Evolutionary conservation across 2,797 vertebrate genomes (phyloP).

Genomic region (Rhyacichthys aspro): DNA sequence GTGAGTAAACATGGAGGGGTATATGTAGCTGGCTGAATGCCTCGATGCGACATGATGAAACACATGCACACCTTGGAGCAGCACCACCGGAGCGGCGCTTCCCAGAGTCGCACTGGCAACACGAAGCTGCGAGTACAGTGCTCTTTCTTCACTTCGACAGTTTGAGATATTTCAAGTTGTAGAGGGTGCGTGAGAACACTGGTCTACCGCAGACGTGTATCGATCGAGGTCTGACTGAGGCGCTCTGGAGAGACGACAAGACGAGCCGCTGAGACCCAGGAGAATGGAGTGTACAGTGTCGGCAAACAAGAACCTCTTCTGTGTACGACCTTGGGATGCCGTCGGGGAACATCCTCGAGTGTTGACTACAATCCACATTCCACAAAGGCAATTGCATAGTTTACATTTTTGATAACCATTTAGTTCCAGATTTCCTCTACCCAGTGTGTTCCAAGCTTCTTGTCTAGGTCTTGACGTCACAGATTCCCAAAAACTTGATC

Average conservation of each 20-base stretch:
- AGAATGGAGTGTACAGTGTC: slow-evolving; percentile 5
- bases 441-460: no score
- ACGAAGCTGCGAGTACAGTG: slow-evolving; percentile 30
- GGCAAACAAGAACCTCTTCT: slow-evolving; percentile 12
- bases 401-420: no score
- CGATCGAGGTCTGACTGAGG: slow-evolving; percentile 31
- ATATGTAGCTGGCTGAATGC: slow-evolving; percentile 35
- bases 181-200: slow-evolving; percentile 9
- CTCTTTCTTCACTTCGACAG: slow-evolving; percentile 25
- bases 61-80: slow-evolving; percentile 26
- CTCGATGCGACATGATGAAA: slow-evolving; percentile 41
- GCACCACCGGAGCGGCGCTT: background rate
- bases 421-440: no score
- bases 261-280: slow-evolving; percentile 16
- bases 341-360: slow-evolving; percentile 10
- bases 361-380: slow-evolving; percentile 22
- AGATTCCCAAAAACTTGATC: no score
- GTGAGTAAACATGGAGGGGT: slow-evolving; percentile 28
- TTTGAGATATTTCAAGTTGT: background rate
- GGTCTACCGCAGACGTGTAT: slow-evolving; percentile 18
- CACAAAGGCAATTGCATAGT: no score
- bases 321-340: slow-evolving; percentile 26
- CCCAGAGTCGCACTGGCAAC: background rate
- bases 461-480: no score
- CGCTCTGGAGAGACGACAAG: slow-evolving; percentile 16